These are phyloP conservation scores for Agapornis roseicollis DNA, from an alignment of 2,113 vertebrate genomes.

Conservation along the genomic window DNA sequence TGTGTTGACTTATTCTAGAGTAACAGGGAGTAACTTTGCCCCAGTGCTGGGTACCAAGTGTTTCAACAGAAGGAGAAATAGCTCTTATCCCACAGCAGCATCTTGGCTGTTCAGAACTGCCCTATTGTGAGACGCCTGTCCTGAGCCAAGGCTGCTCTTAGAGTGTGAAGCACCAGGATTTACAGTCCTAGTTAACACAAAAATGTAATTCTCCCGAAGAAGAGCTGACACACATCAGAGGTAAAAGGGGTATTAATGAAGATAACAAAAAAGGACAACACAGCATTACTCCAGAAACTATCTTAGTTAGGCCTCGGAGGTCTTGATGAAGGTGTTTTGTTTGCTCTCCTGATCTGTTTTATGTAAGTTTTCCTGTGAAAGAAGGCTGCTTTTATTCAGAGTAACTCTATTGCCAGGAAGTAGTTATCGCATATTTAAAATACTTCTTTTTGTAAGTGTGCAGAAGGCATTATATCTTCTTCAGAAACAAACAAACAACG, in stretches of 20 bases:
- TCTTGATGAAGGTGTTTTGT: neutral
- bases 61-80: neutral
- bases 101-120: neutral
- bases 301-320: neutral
- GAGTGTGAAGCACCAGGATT: neutral
- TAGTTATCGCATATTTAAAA: neutral
- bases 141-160: neutral
- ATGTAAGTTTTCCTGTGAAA: neutral
- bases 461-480: neutral
- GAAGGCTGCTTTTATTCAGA: neutral
- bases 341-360: neutral
- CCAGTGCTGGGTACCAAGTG: fast-evolving
- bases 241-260: neutral
- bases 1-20: neutral
- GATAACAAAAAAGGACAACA: neutral
- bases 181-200: neutral
- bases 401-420: neutral
- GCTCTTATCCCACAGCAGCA: neutral
- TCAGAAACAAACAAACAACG: neutral
- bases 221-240: neutral
- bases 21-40: neutral
- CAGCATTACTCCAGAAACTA: neutral
- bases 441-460: neutral
- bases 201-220: neutral
- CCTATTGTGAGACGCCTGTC: neutral